These are phyloP conservation scores for Polyodon spathula DNA, from an alignment of 2,113 vertebrate genomes.

Conservation along the genomic window DNA sequence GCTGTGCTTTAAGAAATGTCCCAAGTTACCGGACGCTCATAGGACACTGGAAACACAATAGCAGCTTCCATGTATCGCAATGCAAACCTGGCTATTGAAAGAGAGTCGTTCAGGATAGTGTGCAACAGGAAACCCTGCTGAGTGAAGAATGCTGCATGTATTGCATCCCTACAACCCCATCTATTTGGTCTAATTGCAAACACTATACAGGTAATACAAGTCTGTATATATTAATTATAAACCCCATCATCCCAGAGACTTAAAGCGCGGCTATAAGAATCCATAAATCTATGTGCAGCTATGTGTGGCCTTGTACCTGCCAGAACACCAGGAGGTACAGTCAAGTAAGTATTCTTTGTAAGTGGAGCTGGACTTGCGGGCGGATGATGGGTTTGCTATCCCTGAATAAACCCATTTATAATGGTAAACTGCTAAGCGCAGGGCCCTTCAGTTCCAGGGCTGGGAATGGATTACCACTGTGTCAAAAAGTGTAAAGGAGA, in stretches of 20 bases:
- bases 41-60: conserved; percentile 43
- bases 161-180: conserved; percentile 53
- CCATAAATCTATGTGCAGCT: conserved; percentile 44
- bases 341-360: background rate
- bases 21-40: background rate
- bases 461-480: background rate
- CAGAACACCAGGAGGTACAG: background rate
- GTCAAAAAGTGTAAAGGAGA: background rate
- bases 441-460: background rate
- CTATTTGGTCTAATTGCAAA: conserved; percentile 66
- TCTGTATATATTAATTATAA: conserved; percentile 58
- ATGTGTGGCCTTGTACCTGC: background rate
- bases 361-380: background rate
- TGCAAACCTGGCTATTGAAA: conserved; percentile 58
- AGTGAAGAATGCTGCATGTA: conserved; percentile 54
- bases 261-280: conserved; percentile 47
- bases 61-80: conserved; percentile 48
- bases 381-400: background rate
- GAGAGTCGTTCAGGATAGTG: conserved; percentile 36
- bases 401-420: background rate
- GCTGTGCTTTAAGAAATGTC: conserved; percentile 19
- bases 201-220: conserved; percentile 62
- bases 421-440: background rate
- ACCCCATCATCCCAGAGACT: conserved; percentile 41
- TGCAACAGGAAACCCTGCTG: conserved; percentile 51